phyloP scores from a whole-genome alignment of 2,113 vertebrate species.

The Solenodon paradoxus region DNA sequence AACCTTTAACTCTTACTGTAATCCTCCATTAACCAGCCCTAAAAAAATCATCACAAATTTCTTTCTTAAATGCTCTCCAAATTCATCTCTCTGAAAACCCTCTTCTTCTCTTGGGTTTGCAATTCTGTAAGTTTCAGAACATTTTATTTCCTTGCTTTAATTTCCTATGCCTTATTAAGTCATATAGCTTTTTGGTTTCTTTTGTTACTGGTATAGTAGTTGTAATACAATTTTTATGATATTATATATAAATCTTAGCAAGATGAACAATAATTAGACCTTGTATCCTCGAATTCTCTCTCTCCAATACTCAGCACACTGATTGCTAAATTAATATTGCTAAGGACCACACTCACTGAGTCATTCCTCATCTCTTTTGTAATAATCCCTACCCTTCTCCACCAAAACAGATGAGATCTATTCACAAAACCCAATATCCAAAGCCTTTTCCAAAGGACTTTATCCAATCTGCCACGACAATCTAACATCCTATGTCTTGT shows the following conservation, averaged over 20 bases:
- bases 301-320: neutral
- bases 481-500: neutral
- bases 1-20: neutral
- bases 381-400: neutral
- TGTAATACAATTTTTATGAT: neutral
- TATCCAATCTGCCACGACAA: neutral
- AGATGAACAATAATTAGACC: neutral
- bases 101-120: neutral
- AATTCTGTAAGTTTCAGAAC: slow-evolving; percentile 6
- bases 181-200: neutral
- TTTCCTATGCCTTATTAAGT: neutral
- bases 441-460: neutral
- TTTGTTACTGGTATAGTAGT: neutral
- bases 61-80: neutral
- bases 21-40: too few relatives aligned
- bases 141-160: neutral
- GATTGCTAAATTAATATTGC: neutral
- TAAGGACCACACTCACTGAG: neutral
- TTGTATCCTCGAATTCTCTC: neutral
- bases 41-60: neutral
- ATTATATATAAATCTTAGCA: neutral
- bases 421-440: neutral
- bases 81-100: neutral
- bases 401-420: neutral
- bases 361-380: neutral